Conservation (phyloP, 2,797 vertebrate species). For the Pterois miles region DNA sequence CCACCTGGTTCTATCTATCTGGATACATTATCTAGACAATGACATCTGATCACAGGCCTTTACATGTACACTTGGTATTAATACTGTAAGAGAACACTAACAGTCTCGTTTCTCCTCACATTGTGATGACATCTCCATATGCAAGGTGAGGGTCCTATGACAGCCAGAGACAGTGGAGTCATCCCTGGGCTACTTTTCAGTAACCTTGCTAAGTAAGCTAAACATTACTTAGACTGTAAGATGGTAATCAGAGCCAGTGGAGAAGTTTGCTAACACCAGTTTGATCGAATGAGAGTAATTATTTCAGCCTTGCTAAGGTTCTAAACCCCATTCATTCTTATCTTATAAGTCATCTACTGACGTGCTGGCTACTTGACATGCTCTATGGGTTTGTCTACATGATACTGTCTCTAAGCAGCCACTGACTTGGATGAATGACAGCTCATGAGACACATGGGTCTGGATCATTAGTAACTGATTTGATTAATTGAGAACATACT, state of each 20-base stretch:
- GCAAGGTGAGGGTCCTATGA: neutral
- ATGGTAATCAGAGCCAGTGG: neutral
- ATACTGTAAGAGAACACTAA: neutral
- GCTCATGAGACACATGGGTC: neutral
- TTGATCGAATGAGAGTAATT: neutral
- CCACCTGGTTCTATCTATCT: neutral
- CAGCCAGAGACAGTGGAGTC: neutral
- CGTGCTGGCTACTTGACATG: neutral
- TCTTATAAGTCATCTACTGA: neutral
- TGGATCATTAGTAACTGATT: neutral
- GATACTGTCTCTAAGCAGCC: too few relatives aligned
- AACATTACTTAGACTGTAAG: neutral
- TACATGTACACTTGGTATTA: neutral
- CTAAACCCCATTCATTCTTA: neutral
- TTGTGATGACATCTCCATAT: neutral
- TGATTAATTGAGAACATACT: neutral
- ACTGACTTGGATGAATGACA: neutral
- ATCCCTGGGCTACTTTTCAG: neutral
- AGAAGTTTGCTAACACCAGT: neutral
- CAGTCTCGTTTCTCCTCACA: neutral
- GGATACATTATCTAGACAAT: neutral
- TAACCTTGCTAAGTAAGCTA: neutral
- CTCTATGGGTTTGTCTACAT: neutral
- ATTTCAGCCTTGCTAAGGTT: neutral
- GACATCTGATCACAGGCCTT: neutral